Percentiles rank a stretch among this genome's conserved stretches.
Conservation (phyloP, 2,113 vertebrate species). For the Gallinago undulata region DNA sequence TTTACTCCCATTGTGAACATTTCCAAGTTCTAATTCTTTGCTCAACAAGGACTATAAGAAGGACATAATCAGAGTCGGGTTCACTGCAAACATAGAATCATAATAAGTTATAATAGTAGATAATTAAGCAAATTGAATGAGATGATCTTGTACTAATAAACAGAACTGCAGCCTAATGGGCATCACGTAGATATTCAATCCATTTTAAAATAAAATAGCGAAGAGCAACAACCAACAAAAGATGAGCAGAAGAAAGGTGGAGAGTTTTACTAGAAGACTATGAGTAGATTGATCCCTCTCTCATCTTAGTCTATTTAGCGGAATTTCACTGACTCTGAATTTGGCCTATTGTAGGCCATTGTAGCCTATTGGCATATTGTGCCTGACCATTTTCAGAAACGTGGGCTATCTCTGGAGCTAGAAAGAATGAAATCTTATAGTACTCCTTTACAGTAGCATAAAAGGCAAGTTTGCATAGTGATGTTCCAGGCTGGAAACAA, state of each 20-base stretch:
- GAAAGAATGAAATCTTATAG: background rate
- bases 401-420: background rate
- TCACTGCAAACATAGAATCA: background rate
- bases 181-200: background rate
- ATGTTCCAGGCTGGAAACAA: background rate
- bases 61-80: background rate
- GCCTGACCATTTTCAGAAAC: background rate
- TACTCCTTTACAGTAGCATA: background rate
- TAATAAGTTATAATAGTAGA: background rate
- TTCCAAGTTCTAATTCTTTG: background rate
- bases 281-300: background rate
- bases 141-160: conserved; percentile 28
- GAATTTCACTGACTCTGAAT: background rate
- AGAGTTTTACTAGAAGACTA: background rate
- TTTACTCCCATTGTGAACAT: background rate
- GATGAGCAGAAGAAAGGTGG: background rate
- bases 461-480: background rate
- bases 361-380: background rate
- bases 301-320: background rate
- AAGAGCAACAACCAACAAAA: background rate
- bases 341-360: background rate
- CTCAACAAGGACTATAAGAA: background rate
- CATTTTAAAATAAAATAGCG: background rate
- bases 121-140: conserved; percentile 30
- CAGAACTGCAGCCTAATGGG: background rate